A percentile compares a stretch with the other conserved stretches of the same genome.
phyloP scores from a whole-genome alignment of 2,113 vertebrate genomes.

The Nansenia antarctica region DNA sequence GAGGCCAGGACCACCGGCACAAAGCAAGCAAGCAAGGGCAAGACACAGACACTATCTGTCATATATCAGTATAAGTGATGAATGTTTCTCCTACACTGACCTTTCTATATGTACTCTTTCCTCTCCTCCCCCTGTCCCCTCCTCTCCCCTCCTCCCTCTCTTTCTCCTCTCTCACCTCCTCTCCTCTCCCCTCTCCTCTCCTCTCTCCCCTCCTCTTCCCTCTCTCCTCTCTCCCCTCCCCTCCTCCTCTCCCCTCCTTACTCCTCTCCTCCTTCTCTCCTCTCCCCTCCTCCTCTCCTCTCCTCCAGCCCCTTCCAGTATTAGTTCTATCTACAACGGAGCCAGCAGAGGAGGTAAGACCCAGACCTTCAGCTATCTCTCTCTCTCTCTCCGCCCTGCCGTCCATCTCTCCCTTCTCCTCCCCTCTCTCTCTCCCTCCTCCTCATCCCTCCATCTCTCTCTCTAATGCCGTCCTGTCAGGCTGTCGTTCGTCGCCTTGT shows the following conservation, averaged over 20 bases:
- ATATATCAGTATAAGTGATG: no score
- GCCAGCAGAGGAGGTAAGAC: slow-evolving; percentile 80
- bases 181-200: slow-evolving; percentile 8
- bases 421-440: background rate
- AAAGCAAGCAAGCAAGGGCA: no score
- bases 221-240: background rate
- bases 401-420: background rate
- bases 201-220: slow-evolving; percentile 39
- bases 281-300: slow-evolving; percentile 19
- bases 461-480: slow-evolving; percentile 10
- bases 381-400: background rate
- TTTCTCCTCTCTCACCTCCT: no score
- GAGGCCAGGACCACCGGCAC: no score
- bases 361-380: slow-evolving; percentile 21
- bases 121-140: slow-evolving; percentile 39
- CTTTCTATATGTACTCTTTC: slow-evolving; percentile 7
- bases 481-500: slow-evolving; percentile 14
- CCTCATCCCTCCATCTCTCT: background rate
- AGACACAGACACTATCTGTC: no score
- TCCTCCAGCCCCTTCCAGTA: slow-evolving; percentile 75
- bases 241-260: slow-evolving; percentile 32
- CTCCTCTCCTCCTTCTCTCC: slow-evolving; percentile 13
- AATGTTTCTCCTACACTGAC: no score
- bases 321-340: slow-evolving; percentile 78
- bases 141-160: slow-evolving; percentile 21